Evolutionary conservation across 2,113 vertebrate genomes (phyloP).

Genomic region (Colistium nudipinnis): DNA sequence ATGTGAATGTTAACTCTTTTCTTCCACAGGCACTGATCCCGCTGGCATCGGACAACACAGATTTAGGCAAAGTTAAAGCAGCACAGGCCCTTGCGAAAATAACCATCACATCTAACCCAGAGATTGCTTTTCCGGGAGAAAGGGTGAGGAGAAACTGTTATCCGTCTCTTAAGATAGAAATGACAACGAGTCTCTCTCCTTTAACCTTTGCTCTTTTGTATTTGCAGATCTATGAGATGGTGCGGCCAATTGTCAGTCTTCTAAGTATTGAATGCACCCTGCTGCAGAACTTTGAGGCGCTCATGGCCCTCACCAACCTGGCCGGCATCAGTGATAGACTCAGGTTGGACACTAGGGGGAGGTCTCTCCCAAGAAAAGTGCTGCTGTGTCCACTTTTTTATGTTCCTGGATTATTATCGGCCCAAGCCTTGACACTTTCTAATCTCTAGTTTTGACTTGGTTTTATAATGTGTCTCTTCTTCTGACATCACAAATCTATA

Average conservation of each 20-base stretch:
- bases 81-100: constrained; percentile 96
- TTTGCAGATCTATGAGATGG: constrained; percentile 91
- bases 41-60: constrained; percentile 91
- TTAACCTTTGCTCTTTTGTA: constrained; percentile 1
- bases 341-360: constrained; percentile 83
- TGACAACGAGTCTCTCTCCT: not conserved
- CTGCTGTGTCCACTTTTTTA: not conserved
- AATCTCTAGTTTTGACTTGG: not conserved
- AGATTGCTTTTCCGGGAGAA: constrained; percentile 96
- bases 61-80: constrained; percentile 91
- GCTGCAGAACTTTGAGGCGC: constrained; percentile 96
- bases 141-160: constrained; percentile 79
- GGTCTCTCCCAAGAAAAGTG: constrained; percentile 6
- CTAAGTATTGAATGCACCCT: constrained; percentile 87
- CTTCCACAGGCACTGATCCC: constrained; percentile 89
- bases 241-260: constrained; percentile 90
- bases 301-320: constrained; percentile 97
- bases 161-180: not conserved
- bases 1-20: constrained; percentile 13
- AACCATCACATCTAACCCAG: constrained; percentile 94
- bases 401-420: not conserved
- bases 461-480: not conserved
- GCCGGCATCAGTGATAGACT: constrained; percentile 93
- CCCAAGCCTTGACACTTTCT: not conserved
- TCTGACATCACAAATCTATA: not conserved